Base-by-base conservation (phyloP, 2,113 vertebrate genomes). In the Corythaeola cristata region DNA sequence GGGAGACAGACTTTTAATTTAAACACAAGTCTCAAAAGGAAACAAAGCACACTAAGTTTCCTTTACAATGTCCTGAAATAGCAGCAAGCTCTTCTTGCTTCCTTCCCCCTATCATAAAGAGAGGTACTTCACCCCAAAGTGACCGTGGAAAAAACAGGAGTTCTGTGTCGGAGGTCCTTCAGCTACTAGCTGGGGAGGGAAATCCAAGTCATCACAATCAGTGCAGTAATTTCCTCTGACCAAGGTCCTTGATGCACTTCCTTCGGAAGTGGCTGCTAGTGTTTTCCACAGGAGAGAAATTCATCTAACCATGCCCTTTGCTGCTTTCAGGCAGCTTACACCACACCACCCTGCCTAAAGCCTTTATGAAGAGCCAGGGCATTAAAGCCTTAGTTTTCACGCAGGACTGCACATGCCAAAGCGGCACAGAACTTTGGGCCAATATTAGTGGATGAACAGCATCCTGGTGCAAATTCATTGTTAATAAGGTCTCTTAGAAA, bases 11-110 rank as follows among this genome's bases (percentile, higher is more conserved):
- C 30, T 75, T 52, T 24, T 27, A 68, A 63, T 60, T 81, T 75
- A 84, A 93, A 85, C 52, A 66, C 15, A 56, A 52, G 27, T 53
- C 73, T 92, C 68, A 68, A 84, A 95, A 93, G 90, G 92, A 95
- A 96, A 92, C 50, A 55, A 72, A 90, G 27, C 3, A 1, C 18
- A 16, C 45, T 19, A 44, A 30, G 35, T 66, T 93, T 97, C 86
- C 93, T n/a, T 52, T 27, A n/a, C 24, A 12, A 30, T 9, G 22
- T 27, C 71, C 55, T 82, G 49, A 95, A 96, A 93, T 89, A 92
- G 68, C 69, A 93, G 66, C 71, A 73, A 79, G n/a, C 19, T 78
- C 56, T 82, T 82, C 66, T 60, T 78, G 21, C 49, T 87, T 95
- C 78, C 90, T 91, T 88, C 78, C 79, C 41, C 64, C 55, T 62